A percentile compares a stretch with the other conserved stretches of the same genome.
phyloP scores from a whole-genome alignment of 2,113 vertebrate genomes.

The Eurypyga helias region DNA sequence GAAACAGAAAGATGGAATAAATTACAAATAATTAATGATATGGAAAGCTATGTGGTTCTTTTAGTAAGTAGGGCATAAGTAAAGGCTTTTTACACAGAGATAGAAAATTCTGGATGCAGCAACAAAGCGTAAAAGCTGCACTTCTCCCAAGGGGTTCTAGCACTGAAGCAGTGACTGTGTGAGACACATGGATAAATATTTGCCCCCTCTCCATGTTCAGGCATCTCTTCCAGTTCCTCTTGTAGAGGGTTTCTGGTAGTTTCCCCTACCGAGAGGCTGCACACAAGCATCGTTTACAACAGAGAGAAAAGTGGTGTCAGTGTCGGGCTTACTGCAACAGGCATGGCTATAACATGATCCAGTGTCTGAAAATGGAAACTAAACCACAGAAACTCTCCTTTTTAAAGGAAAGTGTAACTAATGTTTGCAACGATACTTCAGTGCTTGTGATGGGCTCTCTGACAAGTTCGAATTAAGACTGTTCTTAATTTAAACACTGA shows the following conservation, averaged over 20 bases:
- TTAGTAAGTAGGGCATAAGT: background rate
- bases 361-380: background rate
- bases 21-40: background rate
- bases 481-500: background rate
- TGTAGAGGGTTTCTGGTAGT: background rate
- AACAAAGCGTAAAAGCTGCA: background rate
- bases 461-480: background rate
- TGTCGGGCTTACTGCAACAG: background rate
- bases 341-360: background rate
- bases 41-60: background rate
- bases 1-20: background rate
- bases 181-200: background rate
- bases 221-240: background rate
- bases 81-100: background rate
- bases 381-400: background rate
- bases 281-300: background rate
- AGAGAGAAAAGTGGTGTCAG: background rate
- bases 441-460: background rate
- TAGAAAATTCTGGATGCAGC: background rate
- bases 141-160: rapidly evolving
- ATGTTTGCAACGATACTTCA: background rate
- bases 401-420: background rate
- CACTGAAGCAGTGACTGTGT: background rate
- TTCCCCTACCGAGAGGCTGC: background rate
- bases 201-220: background rate